Base-by-base conservation (phyloP, 1,140 invertebrate genomes). In the Bicyclus anynana region DNA sequence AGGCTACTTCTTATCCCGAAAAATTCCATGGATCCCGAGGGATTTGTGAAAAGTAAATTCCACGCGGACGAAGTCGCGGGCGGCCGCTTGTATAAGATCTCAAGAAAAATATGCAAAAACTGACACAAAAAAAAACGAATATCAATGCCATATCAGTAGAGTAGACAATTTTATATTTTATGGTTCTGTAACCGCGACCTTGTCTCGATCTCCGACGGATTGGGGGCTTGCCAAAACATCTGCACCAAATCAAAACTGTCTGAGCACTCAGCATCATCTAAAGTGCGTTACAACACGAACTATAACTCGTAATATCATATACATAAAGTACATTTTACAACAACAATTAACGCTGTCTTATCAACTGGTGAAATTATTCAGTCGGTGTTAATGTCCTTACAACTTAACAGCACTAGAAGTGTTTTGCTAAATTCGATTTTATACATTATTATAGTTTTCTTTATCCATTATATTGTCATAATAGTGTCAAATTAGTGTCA, bases 181-280 rank as follows among this genome's bases (percentile, higher is more conserved):
- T 59, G 53, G 56, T 54, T 56, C 68, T 59, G 55, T 67, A 70
- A 62, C 68, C 67, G 50, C 75, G 75, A 80, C 79, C 79, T 82
- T 77, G 77, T 64, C 63, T 67, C 61, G 66, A 38, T 58, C 58
- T 61, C 53, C 52, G 60, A 29, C 50, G 57, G 37, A 50, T 81
- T 81, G 78, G 77, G 52, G 37, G 56, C n/a, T 44, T 81, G 78
- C 78, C 78, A 81, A 67, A 49, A 70, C 67, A 68, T 72, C 67
- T 70, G 71, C 62, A 68, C 47, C 55, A 50, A 74, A 69, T 59
- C 62, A 71, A 69, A 65, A 64, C 51, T 50, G 59, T 62, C 65
- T 65, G n/a, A 60, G 50, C 54, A 26, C 37, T 67, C 51, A 23
- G 14, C 33, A 53, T 40, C 57, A 29, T 66, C 50, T 65, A 44